Evolutionary conservation across 92 coral and sea anemone species (phyloP), one percentile per base, ranked within the genome.

Genomic region (Siderastrea radians): DNA sequence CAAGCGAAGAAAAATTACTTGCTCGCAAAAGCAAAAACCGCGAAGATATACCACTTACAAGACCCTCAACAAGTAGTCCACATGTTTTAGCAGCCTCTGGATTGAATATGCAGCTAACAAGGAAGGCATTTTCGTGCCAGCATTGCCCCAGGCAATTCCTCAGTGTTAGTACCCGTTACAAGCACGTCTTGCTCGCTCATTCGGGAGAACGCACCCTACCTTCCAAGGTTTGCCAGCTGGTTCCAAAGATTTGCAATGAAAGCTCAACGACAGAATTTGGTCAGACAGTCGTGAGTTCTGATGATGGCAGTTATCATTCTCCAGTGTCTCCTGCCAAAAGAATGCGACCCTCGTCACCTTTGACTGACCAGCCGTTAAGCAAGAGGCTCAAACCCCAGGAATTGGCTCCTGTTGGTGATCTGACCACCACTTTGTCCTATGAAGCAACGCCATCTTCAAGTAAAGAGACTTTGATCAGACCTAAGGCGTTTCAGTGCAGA

Each of bases 61-160:
- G 52, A 38, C 19, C 74, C 15, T 64, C 13, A 3, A 63, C 61
- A 43, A 26, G 51, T 50, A 19, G 19, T 14, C 26, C 17, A 0
- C 19, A 17, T 11, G 57, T 7, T 6, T 38, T 44, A 43, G 55
- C 3, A 14, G 3, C 7, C 16, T 13, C 15, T 48, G 55, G 75
- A 26, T n/a, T 16, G 5, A 50, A 14, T 48, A 4, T 71, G 5
- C 54, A 49, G 50, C n/a, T 15, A 57, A n/a, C 44, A 7, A 10
- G 11, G 50, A 66, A 12, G 77, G 57, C 77, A 10, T 82, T 82
- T 82, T 53, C 68, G 12, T 82, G 86, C 47, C 67, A 82, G 68
- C 51, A 46, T 60, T 82, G 77, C 58, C 55, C 68, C 8, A 82
- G 47, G 58, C 44, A 11, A 14, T 82, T 82, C 57, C 2, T 62